Conservation (phyloP, 2,888 invertebrate species). For the Coelinius sp. region DNA sequence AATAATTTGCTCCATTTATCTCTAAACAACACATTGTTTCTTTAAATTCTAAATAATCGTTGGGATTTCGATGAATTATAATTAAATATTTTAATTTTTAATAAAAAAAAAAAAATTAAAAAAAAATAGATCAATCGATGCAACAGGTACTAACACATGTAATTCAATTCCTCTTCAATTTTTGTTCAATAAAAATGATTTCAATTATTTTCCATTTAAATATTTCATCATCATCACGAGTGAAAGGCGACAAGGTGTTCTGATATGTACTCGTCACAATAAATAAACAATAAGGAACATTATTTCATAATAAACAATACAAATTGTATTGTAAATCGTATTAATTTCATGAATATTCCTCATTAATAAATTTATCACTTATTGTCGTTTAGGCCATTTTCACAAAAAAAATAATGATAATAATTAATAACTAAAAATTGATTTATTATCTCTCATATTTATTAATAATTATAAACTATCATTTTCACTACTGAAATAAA, state of each 20-base stretch:
- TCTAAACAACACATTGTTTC: slow-evolving; percentile 19
- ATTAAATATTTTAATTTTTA: slow-evolving; percentile 5
- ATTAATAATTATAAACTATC: not conserved
- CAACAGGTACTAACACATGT: slow-evolving; percentile 58
- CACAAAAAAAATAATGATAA: too few species aligned
- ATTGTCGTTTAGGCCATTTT: not conserved
- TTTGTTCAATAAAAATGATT: not conserved
- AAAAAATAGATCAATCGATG: slow-evolving; percentile 42
- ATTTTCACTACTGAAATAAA: not conserved
- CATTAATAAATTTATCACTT: not conserved
- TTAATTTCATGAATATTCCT: not conserved
- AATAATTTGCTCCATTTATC: not conserved
- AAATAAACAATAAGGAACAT: not conserved
- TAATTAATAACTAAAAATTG: too few species aligned
- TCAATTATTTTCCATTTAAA: not conserved
- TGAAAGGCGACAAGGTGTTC: slow-evolving; percentile 11
- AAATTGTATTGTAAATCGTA: not conserved
- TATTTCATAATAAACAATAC: not conserved
- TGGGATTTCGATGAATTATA: slow-evolving; percentile 48
- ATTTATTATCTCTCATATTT: not conserved
- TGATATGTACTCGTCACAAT: slow-evolving; percentile 24
- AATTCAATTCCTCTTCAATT: slow-evolving; percentile 38
- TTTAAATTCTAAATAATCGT: slow-evolving; percentile 50
- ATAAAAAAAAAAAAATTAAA: too few species aligned
- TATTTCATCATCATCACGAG: not conserved